Conservation (phyloP, 2,113 vertebrate genomes). For the Engystomops pustulosus region DNA sequence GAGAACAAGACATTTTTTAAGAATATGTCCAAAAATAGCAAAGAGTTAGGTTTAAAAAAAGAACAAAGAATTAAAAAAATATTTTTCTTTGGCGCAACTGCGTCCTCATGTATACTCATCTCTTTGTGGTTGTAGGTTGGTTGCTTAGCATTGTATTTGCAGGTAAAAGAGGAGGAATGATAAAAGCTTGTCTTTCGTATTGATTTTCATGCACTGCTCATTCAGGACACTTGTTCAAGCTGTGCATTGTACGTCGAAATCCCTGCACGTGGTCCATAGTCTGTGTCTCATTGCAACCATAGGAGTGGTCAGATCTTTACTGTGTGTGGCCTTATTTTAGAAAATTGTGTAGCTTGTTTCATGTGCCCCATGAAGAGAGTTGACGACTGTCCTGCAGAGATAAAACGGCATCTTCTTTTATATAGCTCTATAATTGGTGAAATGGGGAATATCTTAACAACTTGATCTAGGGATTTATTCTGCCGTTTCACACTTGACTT, state of each 20-base stretch:
- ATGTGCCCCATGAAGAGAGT: conserved; percentile 66
- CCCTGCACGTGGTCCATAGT: conserved; percentile 70
- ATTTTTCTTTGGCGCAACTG: too few species aligned
- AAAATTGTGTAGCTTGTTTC: conserved; percentile 69
- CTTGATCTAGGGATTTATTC: conserved; percentile 65
- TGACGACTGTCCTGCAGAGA: conserved; percentile 67
- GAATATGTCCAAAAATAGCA: too few species aligned
- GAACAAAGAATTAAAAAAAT: too few species aligned
- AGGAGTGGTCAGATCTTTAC: conserved; percentile 68
- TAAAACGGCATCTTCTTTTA: conserved; percentile 70
- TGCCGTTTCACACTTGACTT: conserved; percentile 59
- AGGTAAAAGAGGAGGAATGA: conserved; percentile 63
- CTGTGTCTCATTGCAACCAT: conserved; percentile 66
- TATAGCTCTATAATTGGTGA: conserved; percentile 64
- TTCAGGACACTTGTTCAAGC: conserved; percentile 68
- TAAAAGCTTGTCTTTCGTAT: conserved; percentile 69
- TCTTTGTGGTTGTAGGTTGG: too few species aligned
- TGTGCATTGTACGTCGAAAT: conserved; percentile 73
- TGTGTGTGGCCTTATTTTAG: conserved; percentile 64
- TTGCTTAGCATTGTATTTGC: background rate
- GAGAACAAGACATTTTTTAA: too few species aligned
- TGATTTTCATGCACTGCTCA: conserved; percentile 68
- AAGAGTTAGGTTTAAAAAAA: too few species aligned
- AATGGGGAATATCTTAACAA: conserved; percentile 61
- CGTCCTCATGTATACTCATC: too few species aligned